phyloP scores from a whole-genome alignment of 2,888 invertebrate genomes.

The Diaphora mendica region DNA sequence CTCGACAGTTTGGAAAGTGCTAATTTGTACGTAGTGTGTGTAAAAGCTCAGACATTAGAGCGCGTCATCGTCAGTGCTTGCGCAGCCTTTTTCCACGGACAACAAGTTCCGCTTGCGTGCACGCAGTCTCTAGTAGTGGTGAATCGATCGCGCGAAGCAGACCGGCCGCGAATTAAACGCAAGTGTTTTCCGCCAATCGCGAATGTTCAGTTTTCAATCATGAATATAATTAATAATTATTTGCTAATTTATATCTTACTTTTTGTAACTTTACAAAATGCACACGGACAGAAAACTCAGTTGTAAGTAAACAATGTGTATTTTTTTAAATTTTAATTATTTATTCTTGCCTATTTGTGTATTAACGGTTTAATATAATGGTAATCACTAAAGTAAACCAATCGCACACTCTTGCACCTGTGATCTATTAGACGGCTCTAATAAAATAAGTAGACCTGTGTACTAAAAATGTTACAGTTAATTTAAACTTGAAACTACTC shows the following conservation, averaged over 20 bases:
- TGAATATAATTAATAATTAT: constrained; percentile 66
- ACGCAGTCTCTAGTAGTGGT: constrained; percentile 68
- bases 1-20: constrained; percentile 53
- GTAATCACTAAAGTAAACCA: neutral
- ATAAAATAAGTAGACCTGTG: neutral
- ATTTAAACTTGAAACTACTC: neutral
- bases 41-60: constrained; percentile 68
- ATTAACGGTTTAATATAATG: neutral
- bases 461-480: neutral
- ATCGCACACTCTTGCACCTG: neutral
- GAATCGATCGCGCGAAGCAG: constrained; percentile 73
- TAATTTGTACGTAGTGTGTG: constrained; percentile 58
- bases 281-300: constrained; percentile 67
- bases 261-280: constrained; percentile 59
- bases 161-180: constrained; percentile 65
- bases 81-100: constrained; percentile 69
- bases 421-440: neutral
- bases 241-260: constrained; percentile 61
- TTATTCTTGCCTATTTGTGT: neutral
- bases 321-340: neutral
- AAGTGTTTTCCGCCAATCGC: constrained; percentile 56
- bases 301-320: constrained; percentile 61
- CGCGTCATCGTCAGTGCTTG: constrained; percentile 58
- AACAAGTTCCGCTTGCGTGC: constrained; percentile 59
- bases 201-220: constrained; percentile 64